Percentiles rank a stretch among this genome's conserved stretches.
Evolutionary conservation across 2,888 invertebrate genomes (phyloP).

Genomic region (Piscicola geometra): DNA sequence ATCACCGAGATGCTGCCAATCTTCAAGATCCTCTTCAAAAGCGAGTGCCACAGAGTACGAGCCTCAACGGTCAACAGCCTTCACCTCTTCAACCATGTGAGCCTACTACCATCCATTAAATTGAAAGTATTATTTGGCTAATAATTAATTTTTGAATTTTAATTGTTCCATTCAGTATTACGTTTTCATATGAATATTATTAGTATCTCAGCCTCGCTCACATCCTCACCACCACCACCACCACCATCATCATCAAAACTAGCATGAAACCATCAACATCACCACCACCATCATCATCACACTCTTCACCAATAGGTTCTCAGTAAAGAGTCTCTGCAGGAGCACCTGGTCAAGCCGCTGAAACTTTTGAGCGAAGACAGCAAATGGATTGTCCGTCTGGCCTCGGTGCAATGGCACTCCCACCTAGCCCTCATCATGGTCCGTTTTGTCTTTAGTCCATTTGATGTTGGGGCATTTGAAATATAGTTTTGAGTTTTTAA

Average conservation of each 20-base stretch:
- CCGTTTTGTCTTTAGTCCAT: not conserved
- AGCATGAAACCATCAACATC: no score
- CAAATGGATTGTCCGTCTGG: constrained; percentile 36
- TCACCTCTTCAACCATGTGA: not conserved
- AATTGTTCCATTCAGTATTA: no score
- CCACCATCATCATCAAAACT: no score
- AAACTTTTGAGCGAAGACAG: not conserved
- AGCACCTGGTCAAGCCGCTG: not conserved
- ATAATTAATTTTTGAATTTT: no score
- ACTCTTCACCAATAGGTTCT: not conserved
- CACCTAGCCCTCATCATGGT: constrained; percentile 15
- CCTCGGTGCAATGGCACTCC: not conserved
- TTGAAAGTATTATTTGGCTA: no score
- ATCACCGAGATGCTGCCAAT: not conserved
- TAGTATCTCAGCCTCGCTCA: no score
- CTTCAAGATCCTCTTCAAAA: not conserved
- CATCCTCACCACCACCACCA: no score
- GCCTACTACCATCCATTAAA: not conserved
- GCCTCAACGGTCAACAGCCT: not conserved
- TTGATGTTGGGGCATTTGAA: no score
- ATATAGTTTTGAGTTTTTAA: no score
- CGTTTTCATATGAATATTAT: no score
- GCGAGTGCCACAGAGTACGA: not conserved
- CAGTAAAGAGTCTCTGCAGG: not conserved
- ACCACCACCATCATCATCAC: no score